These are phyloP conservation scores for Noctilio leporinus DNA, from an alignment of 2,113 vertebrate species.

Conservation along the genomic window DNA sequence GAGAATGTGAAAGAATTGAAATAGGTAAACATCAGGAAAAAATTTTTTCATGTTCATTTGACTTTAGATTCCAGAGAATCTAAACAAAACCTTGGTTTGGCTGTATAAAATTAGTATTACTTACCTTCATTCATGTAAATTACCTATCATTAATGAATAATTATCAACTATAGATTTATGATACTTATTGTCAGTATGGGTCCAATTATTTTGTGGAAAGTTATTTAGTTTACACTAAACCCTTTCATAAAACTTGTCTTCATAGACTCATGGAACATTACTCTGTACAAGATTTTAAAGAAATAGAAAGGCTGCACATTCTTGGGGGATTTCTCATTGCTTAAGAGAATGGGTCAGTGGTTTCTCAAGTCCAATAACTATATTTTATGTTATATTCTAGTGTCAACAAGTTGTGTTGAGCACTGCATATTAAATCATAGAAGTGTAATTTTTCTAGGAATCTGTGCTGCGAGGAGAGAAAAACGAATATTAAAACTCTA, in stretches of 20 bases:
- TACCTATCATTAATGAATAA: not conserved
- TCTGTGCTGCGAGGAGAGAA: not conserved
- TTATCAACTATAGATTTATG: not conserved
- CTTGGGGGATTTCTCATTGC: not conserved
- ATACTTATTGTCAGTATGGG: not conserved
- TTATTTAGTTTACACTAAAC: not conserved
- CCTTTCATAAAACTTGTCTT: not conserved
- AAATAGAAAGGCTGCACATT: not conserved
- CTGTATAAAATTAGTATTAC: not conserved
- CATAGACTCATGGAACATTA: not conserved
- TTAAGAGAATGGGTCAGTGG: not conserved
- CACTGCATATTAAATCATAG: not conserved
- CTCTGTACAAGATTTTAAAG: not conserved
- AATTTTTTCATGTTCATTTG: not conserved
- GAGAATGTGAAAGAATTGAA: not conserved
- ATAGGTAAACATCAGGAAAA: not conserved
- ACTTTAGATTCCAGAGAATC: not conserved
- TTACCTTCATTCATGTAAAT: not conserved
- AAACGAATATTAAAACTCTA: not conserved
- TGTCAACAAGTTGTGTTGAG: not conserved
- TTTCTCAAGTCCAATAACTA: not conserved
- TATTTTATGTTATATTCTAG: not conserved
- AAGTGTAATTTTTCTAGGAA: not conserved
- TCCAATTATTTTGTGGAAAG: not conserved
- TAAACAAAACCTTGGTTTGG: not conserved